phyloP scores from a whole-genome alignment of 2,113 vertebrate genomes.

The Tinamus guttatus region DNA sequence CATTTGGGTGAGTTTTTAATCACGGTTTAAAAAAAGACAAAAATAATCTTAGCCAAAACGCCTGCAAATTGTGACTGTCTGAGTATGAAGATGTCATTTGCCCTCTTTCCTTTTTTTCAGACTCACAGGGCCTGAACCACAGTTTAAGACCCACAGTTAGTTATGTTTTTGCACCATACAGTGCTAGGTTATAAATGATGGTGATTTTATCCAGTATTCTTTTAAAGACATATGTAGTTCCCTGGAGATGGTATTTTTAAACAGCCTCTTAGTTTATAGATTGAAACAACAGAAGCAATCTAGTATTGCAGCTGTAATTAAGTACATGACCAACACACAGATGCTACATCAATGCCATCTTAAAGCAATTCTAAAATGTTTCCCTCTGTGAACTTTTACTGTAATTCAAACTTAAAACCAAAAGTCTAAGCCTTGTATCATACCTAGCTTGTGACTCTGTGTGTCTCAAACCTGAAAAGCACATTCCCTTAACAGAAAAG shows the following conservation, averaged over 20 bases:
- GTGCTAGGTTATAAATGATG: not conserved
- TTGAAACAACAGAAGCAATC: not conserved
- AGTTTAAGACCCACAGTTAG: not conserved
- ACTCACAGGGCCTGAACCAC: not conserved
- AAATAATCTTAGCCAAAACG: not conserved
- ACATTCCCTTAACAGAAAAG: slow-evolving; percentile 60
- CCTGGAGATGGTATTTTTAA: not conserved
- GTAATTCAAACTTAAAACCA: not conserved
- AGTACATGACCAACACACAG: not conserved
- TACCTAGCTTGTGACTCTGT: not conserved
- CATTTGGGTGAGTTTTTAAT: not conserved
- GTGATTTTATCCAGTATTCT: not conserved
- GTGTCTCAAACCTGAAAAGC: slow-evolving; percentile 35
- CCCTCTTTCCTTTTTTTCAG: not conserved
- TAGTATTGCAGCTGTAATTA: not conserved
- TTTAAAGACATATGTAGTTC: not conserved
- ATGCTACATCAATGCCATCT: not conserved
- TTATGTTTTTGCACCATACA: not conserved
- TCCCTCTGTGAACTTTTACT: not conserved
- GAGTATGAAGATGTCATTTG: not conserved
- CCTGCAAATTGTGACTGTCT: not conserved
- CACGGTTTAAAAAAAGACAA: not conserved
- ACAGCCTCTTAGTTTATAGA: not conserved
- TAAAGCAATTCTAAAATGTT: not conserved
- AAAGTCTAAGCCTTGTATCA: not conserved